These are phyloP conservation scores for Pituophis catenifer DNA, from an alignment of 2,113 vertebrate genomes.

Conservation along the genomic window DNA sequence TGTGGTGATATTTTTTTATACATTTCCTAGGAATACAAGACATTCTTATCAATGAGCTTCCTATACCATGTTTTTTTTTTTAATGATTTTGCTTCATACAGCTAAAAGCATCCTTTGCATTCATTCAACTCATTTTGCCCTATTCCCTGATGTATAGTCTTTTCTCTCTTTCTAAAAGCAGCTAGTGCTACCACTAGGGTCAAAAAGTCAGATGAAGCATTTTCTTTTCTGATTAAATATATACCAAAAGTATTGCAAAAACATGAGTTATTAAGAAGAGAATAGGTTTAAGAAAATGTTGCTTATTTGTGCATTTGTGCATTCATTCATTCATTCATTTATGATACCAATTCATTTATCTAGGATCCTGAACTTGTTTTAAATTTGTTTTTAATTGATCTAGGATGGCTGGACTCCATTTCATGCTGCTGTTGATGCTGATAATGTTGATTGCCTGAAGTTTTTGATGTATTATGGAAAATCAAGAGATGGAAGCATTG, in stretches of 20 bases:
- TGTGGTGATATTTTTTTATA: neutral
- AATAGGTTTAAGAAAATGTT: neutral
- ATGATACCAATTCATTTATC: neutral
- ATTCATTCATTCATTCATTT: neutral
- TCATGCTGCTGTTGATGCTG: slow-evolving; percentile 84
- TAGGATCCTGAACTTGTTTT: slow-evolving; percentile 1
- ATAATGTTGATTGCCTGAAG: slow-evolving; percentile 81
- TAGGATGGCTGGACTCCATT: slow-evolving; percentile 89
- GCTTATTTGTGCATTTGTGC: neutral
- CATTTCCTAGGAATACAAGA: neutral
- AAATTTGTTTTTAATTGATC: slow-evolving; percentile 32
- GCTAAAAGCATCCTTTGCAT: neutral
- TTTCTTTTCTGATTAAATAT: neutral
- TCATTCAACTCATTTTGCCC: neutral
- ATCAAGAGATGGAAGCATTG: slow-evolving; percentile 32
- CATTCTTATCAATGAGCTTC: neutral
- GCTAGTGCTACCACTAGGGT: neutral
- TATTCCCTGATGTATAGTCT: neutral
- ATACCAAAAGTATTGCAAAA: neutral
- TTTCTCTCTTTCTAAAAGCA: neutral
- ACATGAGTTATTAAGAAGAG: neutral
- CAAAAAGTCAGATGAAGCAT: neutral
- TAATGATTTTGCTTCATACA: neutral
- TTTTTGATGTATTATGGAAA: slow-evolving; percentile 79
- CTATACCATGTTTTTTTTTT: neutral